Conservation (phyloP, 2,113 vertebrate genomes). For the Anhinga rufa region DNA sequence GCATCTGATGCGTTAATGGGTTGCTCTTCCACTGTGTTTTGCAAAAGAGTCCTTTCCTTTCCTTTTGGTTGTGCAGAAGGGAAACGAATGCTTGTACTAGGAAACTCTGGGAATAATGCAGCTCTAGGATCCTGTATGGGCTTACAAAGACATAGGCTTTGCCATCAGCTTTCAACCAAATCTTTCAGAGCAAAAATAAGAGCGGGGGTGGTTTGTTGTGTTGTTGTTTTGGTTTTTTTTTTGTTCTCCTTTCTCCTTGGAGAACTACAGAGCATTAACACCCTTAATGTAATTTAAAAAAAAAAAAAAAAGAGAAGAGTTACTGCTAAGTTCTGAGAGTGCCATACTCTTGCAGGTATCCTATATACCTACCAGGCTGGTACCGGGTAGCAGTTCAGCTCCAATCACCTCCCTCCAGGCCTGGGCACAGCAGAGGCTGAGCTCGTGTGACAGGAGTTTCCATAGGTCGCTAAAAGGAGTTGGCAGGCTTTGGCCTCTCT, state of each 20-base stretch:
- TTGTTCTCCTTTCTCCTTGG: not conserved
- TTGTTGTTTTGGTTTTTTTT: no score
- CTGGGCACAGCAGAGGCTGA: not conserved
- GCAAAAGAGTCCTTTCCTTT: not conserved
- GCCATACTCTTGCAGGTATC: no score
- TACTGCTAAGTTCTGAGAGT: not conserved
- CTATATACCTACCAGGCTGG: no score
- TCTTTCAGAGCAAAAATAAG: not conserved
- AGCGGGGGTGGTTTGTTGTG: no score
- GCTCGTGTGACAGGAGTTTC: no score
- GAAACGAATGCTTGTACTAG: not conserved
- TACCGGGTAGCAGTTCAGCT: rapidly evolving
- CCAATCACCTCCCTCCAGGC: no score
- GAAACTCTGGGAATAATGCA: not conserved
- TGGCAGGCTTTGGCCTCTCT: no score
- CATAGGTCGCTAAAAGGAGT: not conserved
- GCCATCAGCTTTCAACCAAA: not conserved
- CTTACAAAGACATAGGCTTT: not conserved
- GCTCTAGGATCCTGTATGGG: not conserved
- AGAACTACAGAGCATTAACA: not conserved
- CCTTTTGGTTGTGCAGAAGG: not conserved
- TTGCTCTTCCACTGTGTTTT: not conserved
- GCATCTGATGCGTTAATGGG: not conserved
- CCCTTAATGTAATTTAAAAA: not conserved
- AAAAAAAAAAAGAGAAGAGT: not conserved